phyloP scores from a whole-genome alignment of 2,888 invertebrate species.

The Trichopoda pennipes region DNA sequence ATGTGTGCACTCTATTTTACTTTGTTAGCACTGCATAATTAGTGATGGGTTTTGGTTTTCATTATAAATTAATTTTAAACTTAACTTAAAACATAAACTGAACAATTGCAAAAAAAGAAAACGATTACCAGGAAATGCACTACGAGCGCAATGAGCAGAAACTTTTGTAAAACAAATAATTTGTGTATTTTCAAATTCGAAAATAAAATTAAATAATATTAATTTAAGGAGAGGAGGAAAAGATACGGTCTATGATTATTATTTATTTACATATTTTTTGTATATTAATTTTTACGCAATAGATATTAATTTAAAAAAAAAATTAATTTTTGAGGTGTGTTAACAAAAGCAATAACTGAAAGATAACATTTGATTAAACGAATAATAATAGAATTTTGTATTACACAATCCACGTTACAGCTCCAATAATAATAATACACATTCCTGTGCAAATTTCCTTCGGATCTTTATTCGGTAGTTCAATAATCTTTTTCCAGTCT shows the following conservation, averaged over 20 bases:
- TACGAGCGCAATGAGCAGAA: slow-evolving; percentile 41
- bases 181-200: not conserved
- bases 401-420: too few species aligned
- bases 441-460: too few species aligned
- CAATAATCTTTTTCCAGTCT: too few species aligned
- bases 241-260: slow-evolving; percentile 10
- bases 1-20: slow-evolving; percentile 4
- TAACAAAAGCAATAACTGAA: too few species aligned
- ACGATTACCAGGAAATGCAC: slow-evolving; percentile 35
- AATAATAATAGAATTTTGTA: too few species aligned
- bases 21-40: slow-evolving; percentile 48
- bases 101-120: slow-evolving; percentile 11
- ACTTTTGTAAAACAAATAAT: not conserved
- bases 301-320: too few species aligned
- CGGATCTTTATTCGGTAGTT: too few species aligned
- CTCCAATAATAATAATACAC: too few species aligned
- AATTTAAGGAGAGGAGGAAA: too few species aligned
- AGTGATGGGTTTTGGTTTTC: slow-evolving; percentile 49
- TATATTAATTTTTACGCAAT: too few species aligned
- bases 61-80: slow-evolving; percentile 6
- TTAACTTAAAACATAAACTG: not conserved
- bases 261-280: not conserved
- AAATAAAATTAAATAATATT: not conserved
- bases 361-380: too few species aligned
- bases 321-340: too few species aligned